Conservation (phyloP, 2,888 invertebrate genomes). For the Lepidochitona cinerea region DNA sequence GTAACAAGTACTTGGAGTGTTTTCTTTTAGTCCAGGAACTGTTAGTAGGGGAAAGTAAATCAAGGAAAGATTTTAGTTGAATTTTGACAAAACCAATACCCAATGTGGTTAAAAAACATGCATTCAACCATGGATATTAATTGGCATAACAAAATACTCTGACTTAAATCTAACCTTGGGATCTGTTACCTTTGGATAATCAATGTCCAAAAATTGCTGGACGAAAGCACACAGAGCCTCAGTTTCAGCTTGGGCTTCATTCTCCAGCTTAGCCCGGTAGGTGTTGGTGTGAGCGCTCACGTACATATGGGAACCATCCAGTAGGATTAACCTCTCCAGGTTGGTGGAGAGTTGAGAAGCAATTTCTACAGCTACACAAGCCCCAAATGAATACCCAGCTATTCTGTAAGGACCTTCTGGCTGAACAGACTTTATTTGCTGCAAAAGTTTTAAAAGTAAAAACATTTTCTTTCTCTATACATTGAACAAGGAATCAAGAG, state of each 20-base stretch:
- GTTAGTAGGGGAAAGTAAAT: too few species aligned
- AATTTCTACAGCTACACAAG: slow-evolving; percentile 95
- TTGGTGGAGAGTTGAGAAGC: slow-evolving; percentile 82
- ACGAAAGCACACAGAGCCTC: slow-evolving; percentile 59
- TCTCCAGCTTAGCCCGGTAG: slow-evolving; percentile 48
- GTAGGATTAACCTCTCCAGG: slow-evolving; percentile 77
- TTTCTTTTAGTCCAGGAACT: too few species aligned
- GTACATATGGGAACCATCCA: slow-evolving; percentile 83
- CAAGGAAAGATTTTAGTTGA: too few species aligned
- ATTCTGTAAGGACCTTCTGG: slow-evolving; percentile 88
- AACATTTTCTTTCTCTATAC: too few species aligned
- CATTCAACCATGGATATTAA: too few species aligned
- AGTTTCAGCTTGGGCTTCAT: slow-evolving; percentile 50
- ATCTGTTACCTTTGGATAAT: slow-evolving; percentile 43
- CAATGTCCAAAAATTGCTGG: slow-evolving; percentile 50
- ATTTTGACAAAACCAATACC: too few species aligned
- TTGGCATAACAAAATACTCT: not conserved
- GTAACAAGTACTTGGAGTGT: too few species aligned
- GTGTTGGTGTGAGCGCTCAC: slow-evolving; percentile 71
- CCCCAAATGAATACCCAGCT: slow-evolving; percentile 96
- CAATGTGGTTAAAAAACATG: too few species aligned
- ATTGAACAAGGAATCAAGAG: too few species aligned
- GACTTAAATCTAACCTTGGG: not conserved
- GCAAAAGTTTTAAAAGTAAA: too few species aligned
- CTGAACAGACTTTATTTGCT: slow-evolving; percentile 83